phyloP scores from a whole-genome alignment of 2,797 vertebrate genomes.

The Propithecus perrieri region DNA sequence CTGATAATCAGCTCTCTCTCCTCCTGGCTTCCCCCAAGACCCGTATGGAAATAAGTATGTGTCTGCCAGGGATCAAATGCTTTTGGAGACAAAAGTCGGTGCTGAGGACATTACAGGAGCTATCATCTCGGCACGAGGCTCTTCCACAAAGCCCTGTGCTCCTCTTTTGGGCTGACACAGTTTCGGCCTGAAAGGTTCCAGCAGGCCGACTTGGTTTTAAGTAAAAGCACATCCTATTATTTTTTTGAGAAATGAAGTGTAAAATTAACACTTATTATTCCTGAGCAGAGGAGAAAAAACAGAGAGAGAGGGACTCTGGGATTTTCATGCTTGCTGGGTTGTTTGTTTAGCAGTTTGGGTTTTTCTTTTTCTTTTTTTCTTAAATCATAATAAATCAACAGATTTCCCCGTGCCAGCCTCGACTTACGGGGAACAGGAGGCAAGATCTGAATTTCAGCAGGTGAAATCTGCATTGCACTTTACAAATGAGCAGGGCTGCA shows the following conservation, averaged over 20 bases:
- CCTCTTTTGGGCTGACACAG: conserved; percentile 90
- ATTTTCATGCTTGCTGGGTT: conserved; percentile 65
- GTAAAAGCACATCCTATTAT: conserved; percentile 86
- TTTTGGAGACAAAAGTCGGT: conserved; percentile 91
- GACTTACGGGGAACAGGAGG: conserved; percentile 61
- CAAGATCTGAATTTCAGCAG: conserved; percentile 65
- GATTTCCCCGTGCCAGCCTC: conserved; percentile 46
- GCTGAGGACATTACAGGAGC: conserved; percentile 87
- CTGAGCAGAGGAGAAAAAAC: conserved; percentile 52
- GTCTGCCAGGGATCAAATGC: conserved; percentile 91
- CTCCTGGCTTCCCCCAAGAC: conserved; percentile 86
- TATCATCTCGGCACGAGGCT: conserved; percentile 88
- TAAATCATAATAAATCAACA: conserved; percentile 64
- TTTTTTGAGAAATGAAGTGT: conserved; percentile 88
- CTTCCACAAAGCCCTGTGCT: conserved; percentile 88
- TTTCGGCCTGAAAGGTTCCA: conserved; percentile 90
- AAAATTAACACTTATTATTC: conserved; percentile 90
- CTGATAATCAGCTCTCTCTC: conserved; percentile 87
- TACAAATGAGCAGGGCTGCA: conserved; percentile 80
- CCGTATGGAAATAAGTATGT: conserved; percentile 89
- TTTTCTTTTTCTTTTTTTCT: conserved; percentile 34
- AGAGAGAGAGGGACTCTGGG: conserved; percentile 51
- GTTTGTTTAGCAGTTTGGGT: conserved; percentile 61
- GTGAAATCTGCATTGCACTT: conserved; percentile 81
- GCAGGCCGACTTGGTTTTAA: conserved; percentile 88